A percentile compares a stretch with the other conserved stretches of the same genome.
These are phyloP conservation scores for Ceratotherium simum DNA, from an alignment of 2,113 vertebrate species.

Conservation along the genomic window DNA sequence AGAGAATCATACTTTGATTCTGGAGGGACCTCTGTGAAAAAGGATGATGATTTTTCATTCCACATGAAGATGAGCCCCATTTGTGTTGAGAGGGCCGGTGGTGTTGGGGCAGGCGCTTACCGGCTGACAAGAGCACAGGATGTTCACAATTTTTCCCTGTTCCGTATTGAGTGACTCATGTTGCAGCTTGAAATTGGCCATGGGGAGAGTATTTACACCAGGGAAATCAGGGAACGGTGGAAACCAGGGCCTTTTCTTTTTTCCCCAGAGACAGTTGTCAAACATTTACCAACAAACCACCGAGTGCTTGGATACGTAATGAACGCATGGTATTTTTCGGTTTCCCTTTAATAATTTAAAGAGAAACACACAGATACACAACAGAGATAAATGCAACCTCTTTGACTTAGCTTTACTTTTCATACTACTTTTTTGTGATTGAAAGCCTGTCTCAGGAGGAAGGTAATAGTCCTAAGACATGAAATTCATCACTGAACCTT, in stretches of 20 bases:
- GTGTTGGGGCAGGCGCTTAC: neutral
- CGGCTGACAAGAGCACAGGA: neutral
- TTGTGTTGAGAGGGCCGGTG: neutral
- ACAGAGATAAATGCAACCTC: neutral
- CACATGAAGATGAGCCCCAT: neutral
- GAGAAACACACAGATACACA: neutral
- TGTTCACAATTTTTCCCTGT: neutral
- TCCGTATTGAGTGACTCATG: slow-evolving; percentile 12
- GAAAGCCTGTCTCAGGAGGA: neutral
- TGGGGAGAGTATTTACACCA: neutral
- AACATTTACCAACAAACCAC: neutral
- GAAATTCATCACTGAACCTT: neutral
- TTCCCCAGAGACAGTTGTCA: neutral
- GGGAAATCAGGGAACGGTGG: neutral
- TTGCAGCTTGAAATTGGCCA: neutral
- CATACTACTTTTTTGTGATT: neutral
- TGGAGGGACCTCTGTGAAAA: neutral
- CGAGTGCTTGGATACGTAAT: slow-evolving; percentile 33
- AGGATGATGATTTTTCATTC: neutral
- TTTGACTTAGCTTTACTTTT: slow-evolving; percentile 17
- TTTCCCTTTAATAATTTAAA: slow-evolving; percentile 14
- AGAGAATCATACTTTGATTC: neutral
- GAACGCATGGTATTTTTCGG: slow-evolving; percentile 28
- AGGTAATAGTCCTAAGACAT: neutral
- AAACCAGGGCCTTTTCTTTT: slow-evolving; percentile 13